Evolutionary conservation across 2,797 vertebrate species (phyloP).

Genomic region (Tinamus major): DNA sequence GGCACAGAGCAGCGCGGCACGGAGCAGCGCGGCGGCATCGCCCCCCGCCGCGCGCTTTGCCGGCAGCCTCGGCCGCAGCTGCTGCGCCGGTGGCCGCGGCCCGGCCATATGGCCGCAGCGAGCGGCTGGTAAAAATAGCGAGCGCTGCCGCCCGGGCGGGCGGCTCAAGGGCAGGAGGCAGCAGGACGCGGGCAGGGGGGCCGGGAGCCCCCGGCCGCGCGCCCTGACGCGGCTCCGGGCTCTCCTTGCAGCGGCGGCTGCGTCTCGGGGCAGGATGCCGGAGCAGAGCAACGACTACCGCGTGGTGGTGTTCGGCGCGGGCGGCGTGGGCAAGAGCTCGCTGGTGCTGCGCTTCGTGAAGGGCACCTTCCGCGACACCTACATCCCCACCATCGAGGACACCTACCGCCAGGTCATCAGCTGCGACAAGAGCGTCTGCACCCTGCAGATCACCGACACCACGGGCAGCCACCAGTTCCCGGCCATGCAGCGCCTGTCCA

Average conservation of each 20-base stretch:
- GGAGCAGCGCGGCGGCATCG: not conserved
- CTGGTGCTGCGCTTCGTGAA: conserved; percentile 96
- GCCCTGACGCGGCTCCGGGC: not conserved
- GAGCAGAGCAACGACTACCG: conserved; percentile 98
- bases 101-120: conserved; percentile 50
- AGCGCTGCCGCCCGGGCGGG: not conserved
- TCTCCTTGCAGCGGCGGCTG: not conserved
- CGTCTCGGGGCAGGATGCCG: conserved; percentile 84
- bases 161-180: not conserved
- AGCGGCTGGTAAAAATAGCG: conserved; percentile 31
- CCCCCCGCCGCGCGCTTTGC: not conserved
- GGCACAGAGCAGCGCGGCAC: not conserved
- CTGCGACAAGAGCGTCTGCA: conserved; percentile 97
- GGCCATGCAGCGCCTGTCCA: conserved; percentile 96
- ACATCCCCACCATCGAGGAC: conserved; percentile 98
- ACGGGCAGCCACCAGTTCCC: conserved; percentile 97
- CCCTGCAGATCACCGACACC: conserved; percentile 96
- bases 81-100: not conserved
- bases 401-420: conserved; percentile 98
- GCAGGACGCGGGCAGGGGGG: not conserved
- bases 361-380: conserved; percentile 95
- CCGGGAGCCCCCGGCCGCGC: not conserved
- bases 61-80: not conserved
- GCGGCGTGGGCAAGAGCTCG: conserved; percentile 96
- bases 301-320: conserved; percentile 95